Evolutionary conservation across 2,888 invertebrate genomes (phyloP), one percentile per base, ranked within the genome.

Genomic region (Drosophila fulvimacula): DNA sequence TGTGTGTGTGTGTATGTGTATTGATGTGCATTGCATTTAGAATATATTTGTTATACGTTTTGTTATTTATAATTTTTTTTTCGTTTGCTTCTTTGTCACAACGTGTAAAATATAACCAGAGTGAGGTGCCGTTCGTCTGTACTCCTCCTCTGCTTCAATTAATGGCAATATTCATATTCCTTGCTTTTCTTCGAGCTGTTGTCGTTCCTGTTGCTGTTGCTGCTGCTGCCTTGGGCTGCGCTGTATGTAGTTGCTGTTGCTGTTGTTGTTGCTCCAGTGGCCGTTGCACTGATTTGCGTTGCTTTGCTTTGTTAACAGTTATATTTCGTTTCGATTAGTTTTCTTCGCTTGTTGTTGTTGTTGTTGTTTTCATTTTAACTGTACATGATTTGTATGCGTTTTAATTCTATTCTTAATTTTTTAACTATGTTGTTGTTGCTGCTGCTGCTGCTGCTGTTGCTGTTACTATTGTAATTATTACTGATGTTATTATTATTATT

Each of bases 371-470:
- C 49, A 19, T 57, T 73, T 91, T 73, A 90, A 83, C 92, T 91
- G 89, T 91, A 91, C 91, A 91, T 76, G 78, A 88, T 87, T 88
- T 91, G 89, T 72, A 91, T 91, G 82, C 87, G 88, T 84, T 91
- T 91, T 76, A 91, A 82, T 82, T 91, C 90, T 87, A 90, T 79
- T 84, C 87, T 91, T 81, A 91, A 75, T 68, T 91, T 90, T 82
- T 92, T 91, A 79, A 91, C 87, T 69, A 82, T 82, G 69, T 83
- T 83, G 69, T 70, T 82, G 63, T 71, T 80, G 76, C 59, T 73
- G 24, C 24, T 82, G 69, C 82, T 83, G 69, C 69, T 82, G 62
- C 73, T 80, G 76, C 59, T 73, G 51, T 42, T 41, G 56, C 49
- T 75, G 65, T 60, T 69, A 52, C 38, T 41, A 46, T 44, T 75